Percentiles rank a stretch among this genome's conserved stretches.
phyloP scores from a whole-genome alignment of 64 coral and sea anemone genomes.

The Montipora foliosa region DNA sequence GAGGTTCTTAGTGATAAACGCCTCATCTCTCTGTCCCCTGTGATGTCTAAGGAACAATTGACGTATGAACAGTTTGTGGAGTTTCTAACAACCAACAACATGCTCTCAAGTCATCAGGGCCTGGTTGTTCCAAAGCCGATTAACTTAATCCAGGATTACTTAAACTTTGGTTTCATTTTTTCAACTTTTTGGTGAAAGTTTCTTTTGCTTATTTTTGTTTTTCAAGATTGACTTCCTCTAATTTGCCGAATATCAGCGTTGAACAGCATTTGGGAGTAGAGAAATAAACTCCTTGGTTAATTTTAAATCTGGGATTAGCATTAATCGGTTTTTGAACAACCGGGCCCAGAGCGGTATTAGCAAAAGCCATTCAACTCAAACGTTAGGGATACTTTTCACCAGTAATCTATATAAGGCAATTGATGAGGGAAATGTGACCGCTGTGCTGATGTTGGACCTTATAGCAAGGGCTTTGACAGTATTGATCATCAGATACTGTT shows the following conservation, averaged over 20 bases:
- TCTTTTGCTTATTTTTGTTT: too few species aligned
- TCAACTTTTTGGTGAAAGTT: too few species aligned
- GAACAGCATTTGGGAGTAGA: too few species aligned
- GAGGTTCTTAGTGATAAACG: too few species aligned
- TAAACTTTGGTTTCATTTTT: too few species aligned
- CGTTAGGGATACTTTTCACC: constrained; percentile 52
- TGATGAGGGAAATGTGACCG: constrained; percentile 46
- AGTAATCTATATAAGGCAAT: constrained; percentile 53
- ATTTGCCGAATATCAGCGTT: too few species aligned
- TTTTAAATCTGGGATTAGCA: too few species aligned
- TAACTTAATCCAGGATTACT: too few species aligned
- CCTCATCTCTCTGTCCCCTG: constrained; percentile 17
- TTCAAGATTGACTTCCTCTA: too few species aligned
- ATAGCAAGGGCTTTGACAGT: constrained; percentile 51
- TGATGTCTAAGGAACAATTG: constrained; percentile 47
- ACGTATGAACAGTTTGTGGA: constrained; percentile 54
- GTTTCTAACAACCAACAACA: constrained; percentile 51
- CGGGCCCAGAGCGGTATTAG: constrained; percentile 36
- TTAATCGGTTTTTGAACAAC: too few species aligned
- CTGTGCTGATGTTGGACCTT: constrained; percentile 42
- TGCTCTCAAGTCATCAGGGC: constrained; percentile 38
- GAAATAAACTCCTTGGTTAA: too few species aligned
- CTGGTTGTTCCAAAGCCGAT: too few species aligned
- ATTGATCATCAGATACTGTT: neutral
- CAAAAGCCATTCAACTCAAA: constrained; percentile 61